Evolutionary conservation across 2,888 invertebrate species (phyloP).

Genomic region (Lasius platythorax): DNA sequence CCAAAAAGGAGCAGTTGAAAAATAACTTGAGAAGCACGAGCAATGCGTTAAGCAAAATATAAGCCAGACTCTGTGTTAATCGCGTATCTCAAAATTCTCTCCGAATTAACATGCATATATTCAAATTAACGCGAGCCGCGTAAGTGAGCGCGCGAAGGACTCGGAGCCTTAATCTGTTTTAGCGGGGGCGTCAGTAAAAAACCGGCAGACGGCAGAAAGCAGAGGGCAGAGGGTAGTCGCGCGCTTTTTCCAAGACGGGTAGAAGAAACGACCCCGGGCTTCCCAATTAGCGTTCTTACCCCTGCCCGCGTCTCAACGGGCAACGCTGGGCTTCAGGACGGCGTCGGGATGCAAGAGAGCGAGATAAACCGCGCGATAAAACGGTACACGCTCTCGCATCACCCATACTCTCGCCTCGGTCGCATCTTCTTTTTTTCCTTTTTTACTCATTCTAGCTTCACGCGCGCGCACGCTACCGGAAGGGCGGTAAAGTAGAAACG

Average conservation of each 20-base stretch:
- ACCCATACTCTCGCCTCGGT: slow-evolving; percentile 58
- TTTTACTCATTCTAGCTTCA: slow-evolving; percentile 63
- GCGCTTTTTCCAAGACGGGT: slow-evolving; percentile 63
- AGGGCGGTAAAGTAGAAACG: slow-evolving; percentile 78
- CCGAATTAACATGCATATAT: slow-evolving; percentile 54
- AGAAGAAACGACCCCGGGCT: slow-evolving; percentile 71
- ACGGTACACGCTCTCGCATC: slow-evolving; percentile 73
- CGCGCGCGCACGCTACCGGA: slow-evolving; percentile 63
- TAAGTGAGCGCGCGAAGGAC: slow-evolving; percentile 57
- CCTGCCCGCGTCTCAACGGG: slow-evolving; percentile 52
- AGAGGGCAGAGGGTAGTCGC: slow-evolving; percentile 56
- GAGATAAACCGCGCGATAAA: slow-evolving; percentile 83
- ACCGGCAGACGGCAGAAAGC: slow-evolving; percentile 52
- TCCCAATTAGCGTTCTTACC: slow-evolving; percentile 83
- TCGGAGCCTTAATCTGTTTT: slow-evolving; percentile 58
- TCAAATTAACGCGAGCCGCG: slow-evolving; percentile 53
- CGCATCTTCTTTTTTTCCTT: slow-evolving; percentile 15
- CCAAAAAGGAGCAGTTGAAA: slow-evolving; percentile 8
- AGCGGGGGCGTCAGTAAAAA: slow-evolving; percentile 50
- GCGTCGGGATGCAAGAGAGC: slow-evolving; percentile 71
- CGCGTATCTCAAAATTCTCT: slow-evolving; percentile 52
- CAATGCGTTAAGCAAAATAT: slow-evolving; percentile 41
- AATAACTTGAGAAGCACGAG: slow-evolving; percentile 26
- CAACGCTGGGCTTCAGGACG: slow-evolving; percentile 71
- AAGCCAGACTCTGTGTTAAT: slow-evolving; percentile 45